Percentiles rank a stretch among this genome's conserved stretches.
These are phyloP conservation scores for Acipenser oxyrinchus DNA, from an alignment of 2,797 vertebrate species.

Conservation along the genomic window DNA sequence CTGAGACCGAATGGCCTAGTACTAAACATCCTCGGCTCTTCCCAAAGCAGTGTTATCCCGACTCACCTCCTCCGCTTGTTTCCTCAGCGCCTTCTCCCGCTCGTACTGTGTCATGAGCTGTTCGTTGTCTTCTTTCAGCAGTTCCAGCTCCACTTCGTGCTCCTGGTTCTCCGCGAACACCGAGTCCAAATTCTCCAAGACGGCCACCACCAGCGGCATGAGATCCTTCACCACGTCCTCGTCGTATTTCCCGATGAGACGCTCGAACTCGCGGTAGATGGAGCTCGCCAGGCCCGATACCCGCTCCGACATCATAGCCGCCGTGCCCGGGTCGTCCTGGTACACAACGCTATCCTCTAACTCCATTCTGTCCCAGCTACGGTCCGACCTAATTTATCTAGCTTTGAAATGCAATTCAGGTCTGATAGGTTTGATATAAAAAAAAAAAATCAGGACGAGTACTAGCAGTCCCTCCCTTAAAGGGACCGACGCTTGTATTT, in stretches of 20 bases:
- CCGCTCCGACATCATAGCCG: slow-evolving; percentile 86
- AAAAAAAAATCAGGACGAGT: slow-evolving; percentile 14
- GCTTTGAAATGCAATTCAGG: slow-evolving; percentile 23
- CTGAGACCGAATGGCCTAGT: neutral
- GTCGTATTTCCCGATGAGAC: slow-evolving; percentile 84
- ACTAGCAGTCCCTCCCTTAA: slow-evolving; percentile 27
- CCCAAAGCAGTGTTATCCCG: neutral
- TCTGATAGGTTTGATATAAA: slow-evolving; percentile 22
- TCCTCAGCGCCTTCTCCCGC: slow-evolving; percentile 85
- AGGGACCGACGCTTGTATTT: slow-evolving; percentile 24
- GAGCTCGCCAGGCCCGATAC: slow-evolving; percentile 89
- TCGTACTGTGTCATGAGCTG: slow-evolving; percentile 94
- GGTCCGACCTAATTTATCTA: slow-evolving; percentile 25
- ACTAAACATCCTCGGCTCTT: neutral
- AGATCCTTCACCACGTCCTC: slow-evolving; percentile 91
- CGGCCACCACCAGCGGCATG: slow-evolving; percentile 88
- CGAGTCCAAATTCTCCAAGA: slow-evolving; percentile 88
- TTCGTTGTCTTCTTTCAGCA: slow-evolving; percentile 93
- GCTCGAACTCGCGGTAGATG: slow-evolving; percentile 91
- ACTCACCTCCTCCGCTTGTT: slow-evolving; percentile 84
- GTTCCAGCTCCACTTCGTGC: slow-evolving; percentile 89
- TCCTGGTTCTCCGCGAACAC: slow-evolving; percentile 89
- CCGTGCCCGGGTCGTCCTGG: slow-evolving; percentile 81
- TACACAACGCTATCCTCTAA: slow-evolving; percentile 91
- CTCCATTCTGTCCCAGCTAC: slow-evolving; percentile 63